Percentiles rank a stretch among this genome's conserved stretches.
phyloP scores from a whole-genome alignment of 2,113 vertebrate genomes.

The Scomber scombrus region DNA sequence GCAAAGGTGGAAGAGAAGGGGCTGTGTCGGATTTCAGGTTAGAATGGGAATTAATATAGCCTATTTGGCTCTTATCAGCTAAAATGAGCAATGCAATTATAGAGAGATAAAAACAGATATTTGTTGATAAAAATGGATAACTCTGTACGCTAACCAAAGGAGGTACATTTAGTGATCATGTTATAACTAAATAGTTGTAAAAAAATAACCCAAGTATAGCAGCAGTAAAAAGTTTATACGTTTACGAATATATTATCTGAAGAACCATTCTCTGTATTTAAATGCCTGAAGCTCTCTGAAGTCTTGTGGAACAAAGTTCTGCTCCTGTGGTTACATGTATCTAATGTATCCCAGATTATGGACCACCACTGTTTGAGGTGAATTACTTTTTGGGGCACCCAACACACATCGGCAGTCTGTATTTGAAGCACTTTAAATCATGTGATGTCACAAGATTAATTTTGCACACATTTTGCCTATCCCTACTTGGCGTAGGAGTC shows the following conservation, averaged over 20 bases:
- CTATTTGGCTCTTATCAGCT: neutral
- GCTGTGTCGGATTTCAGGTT: neutral
- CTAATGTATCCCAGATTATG: conserved; percentile 70
- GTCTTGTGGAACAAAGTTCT: conserved; percentile 52
- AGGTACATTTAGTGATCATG: neutral
- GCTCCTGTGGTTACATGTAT: conserved; percentile 55
- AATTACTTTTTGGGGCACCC: conserved; percentile 59
- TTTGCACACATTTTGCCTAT: conserved; percentile 56
- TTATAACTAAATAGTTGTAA: too few relatives aligned
- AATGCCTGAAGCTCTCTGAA: conserved; percentile 40
- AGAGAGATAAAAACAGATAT: neutral
- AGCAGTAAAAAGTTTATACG: conserved; percentile 4
- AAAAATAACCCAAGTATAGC: conserved; percentile 27
- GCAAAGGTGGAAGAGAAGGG: neutral
- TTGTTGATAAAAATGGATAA: neutral
- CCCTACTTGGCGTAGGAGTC: conserved; percentile 60
- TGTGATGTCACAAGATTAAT: conserved; percentile 80
- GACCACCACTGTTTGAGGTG: conserved; percentile 69
- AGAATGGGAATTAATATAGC: neutral
- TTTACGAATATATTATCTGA: conserved; percentile 6
- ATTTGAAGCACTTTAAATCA: conserved; percentile 80
- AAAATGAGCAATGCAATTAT: neutral
- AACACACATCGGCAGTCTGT: conserved; percentile 63
- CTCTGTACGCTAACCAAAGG: neutral
- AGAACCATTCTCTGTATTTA: conserved; percentile 21